Percentiles rank a stretch among this genome's conserved stretches.
phyloP scores from a whole-genome alignment of 2,113 vertebrate genomes.

The Promerops cafer region DNA sequence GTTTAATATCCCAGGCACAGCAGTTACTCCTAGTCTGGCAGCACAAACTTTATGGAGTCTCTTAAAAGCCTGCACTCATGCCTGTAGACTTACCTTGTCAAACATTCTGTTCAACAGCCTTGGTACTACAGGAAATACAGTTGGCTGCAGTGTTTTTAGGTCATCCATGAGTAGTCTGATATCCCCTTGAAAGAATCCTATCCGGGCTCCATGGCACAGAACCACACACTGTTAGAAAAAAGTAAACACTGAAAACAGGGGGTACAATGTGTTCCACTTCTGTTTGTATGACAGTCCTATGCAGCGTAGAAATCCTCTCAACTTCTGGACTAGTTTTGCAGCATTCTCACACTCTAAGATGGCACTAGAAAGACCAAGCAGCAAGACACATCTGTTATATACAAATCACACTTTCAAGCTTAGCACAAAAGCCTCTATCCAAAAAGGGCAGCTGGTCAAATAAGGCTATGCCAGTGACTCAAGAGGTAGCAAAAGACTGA shows the following conservation, averaged over 20 bases:
- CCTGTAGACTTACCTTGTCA: constrained; percentile 81
- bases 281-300: not conserved
- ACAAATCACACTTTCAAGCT: not conserved
- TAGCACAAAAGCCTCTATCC: not conserved
- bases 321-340: not conserved
- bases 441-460: not conserved
- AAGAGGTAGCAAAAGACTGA: not conserved
- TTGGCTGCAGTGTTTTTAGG: constrained; percentile 88
- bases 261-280: not conserved
- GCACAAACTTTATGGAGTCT: not conserved
- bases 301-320: not conserved
- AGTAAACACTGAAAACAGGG: not conserved
- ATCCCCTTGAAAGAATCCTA: constrained; percentile 97
- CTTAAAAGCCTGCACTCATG: not conserved
- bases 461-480: not conserved
- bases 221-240: constrained; percentile 76
- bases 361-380: not conserved
- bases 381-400: not conserved
- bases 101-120: constrained; percentile 97
- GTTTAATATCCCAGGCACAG: not conserved
- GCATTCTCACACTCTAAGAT: not conserved
- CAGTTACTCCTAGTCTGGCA: not conserved
- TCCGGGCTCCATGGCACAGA: constrained; percentile 87
- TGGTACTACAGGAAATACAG: constrained; percentile 93
- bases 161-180: constrained; percentile 98